Base-by-base conservation (phyloP, 2,888 invertebrate genomes). In the Athetis lepigone region DNA sequence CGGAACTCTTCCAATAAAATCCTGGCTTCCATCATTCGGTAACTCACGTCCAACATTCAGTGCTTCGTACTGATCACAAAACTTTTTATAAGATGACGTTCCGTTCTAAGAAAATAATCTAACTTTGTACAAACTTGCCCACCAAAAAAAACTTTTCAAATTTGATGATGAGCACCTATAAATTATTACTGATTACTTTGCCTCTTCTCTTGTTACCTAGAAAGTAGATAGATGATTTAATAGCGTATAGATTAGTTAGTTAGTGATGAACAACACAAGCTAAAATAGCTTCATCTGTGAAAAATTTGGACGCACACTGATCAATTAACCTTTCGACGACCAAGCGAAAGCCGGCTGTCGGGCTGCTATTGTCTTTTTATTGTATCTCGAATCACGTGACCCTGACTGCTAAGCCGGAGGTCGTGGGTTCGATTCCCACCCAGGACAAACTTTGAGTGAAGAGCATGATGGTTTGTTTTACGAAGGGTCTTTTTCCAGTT, bases 91-190 rank as follows among this genome's bases (percentile, higher is more conserved):
- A 71, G 56, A 70, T 67, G 73, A 69, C 58, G 57, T 75, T 75
- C 61, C 49, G 58, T 61, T 75, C 59, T 71, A 52, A 64, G 43
- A 39, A 75, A 71, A 79, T 79, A 80, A 81, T 80, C 72, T 63
- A 77, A 80, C 78, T 83, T 83, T 27, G 45, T 46, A 42, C 57
- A 18, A 69, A 77, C 47, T 70, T 75, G 59, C 47, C 39, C 59
- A 56, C 51, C 47, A 36, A 45, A 66, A 55, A 63, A 72, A 79
- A 75, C 60, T 78, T 80, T 80, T 70, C 29, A 66, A 76, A 78
- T 72, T 80, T 75, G 81, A 79, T 75, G 81, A 79, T 76, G 75
- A 75, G 58, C 42, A 40, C 39, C 70, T 58, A 65, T 72, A 80
- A 79, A 72, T 77, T 74, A 74, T 75, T 70, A 63, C 57, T 25